These are phyloP conservation scores for Eristalis pertinax DNA, from an alignment of 2,888 invertebrate species.

Conservation along the genomic window DNA sequence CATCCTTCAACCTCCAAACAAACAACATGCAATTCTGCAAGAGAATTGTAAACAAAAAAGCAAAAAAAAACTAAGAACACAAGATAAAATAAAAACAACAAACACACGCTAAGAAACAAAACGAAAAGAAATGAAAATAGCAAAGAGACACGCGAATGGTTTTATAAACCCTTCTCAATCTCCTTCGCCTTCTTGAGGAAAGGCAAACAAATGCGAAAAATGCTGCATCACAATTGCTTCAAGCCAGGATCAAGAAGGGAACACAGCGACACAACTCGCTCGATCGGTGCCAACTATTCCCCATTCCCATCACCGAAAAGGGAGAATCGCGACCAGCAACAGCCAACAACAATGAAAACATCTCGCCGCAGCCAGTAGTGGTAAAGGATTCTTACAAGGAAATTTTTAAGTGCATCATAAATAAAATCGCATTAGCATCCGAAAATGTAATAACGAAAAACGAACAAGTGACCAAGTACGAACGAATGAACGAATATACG, in stretches of 20 bases:
- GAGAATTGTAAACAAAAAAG: slow-evolving; percentile 46
- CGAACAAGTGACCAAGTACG: slow-evolving; percentile 23
- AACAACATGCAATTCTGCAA: slow-evolving; percentile 70
- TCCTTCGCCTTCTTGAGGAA: slow-evolving; percentile 35
- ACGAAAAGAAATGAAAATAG: slow-evolving; percentile 58
- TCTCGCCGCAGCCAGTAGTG: slow-evolving; percentile 44
- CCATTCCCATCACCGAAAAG: slow-evolving; percentile 20
- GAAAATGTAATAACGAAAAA: slow-evolving; percentile 68
- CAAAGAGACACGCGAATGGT: slow-evolving; percentile 70
- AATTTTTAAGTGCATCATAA: slow-evolving; percentile 74
- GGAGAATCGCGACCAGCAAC: slow-evolving; percentile 38
- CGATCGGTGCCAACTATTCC: slow-evolving; percentile 53
- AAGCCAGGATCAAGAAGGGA: slow-evolving; percentile 62
- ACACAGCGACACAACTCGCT: slow-evolving; percentile 52
- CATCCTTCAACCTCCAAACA: slow-evolving; percentile 70
- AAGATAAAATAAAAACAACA: background rate
- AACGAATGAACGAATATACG: background rate
- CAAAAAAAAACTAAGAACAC: background rate
- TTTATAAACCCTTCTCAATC: slow-evolving; percentile 55
- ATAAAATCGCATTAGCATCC: slow-evolving; percentile 74
- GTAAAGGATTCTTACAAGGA: slow-evolving; percentile 71
- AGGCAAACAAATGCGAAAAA: slow-evolving; percentile 43
- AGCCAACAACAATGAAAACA: slow-evolving; percentile 54
- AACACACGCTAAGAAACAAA: background rate
- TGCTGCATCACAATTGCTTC: slow-evolving; percentile 65